A percentile compares a stretch with the other conserved stretches of the same genome.
phyloP scores from a whole-genome alignment of 1,140 invertebrate genomes.

The Drusus annulatus region DNA sequence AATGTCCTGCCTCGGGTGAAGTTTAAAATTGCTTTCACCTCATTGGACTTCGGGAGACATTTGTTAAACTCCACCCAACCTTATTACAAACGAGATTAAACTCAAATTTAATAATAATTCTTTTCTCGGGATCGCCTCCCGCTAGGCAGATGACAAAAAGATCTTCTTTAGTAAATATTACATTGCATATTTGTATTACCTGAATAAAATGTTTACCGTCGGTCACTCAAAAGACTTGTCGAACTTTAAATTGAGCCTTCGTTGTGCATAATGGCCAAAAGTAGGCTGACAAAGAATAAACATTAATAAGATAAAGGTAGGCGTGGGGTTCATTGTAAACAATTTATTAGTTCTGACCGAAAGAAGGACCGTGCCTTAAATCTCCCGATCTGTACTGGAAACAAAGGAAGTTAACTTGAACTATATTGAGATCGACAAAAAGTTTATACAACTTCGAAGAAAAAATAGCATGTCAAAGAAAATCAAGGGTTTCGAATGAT shows the following conservation, averaged over 20 bases:
- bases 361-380: too few species aligned
- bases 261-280: background rate
- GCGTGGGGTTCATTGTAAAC: conserved; percentile 12
- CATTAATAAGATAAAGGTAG: conserved; percentile 1
- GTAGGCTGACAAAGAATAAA: background rate
- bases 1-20: conserved; percentile 41
- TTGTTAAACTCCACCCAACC: conserved; percentile 40
- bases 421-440: too few species aligned
- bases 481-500: too few species aligned
- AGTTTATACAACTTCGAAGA: too few species aligned
- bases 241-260: too few species aligned
- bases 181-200: background rate
- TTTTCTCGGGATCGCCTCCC: conserved; percentile 9
- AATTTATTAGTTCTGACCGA: background rate
- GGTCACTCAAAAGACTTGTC: conserved; percentile 10
- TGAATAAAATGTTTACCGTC: conserved; percentile 7
- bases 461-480: too few species aligned
- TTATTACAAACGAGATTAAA: conserved; percentile 53
- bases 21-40: conserved; percentile 52
- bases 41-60: conserved; percentile 48
- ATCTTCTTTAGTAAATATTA: conserved; percentile 4
- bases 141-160: conserved; percentile 17
- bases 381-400: too few species aligned
- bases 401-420: too few species aligned
- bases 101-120: conserved; percentile 55